Conservation (phyloP, 2,888 invertebrate genomes). For the Phalera bucephala region DNA sequence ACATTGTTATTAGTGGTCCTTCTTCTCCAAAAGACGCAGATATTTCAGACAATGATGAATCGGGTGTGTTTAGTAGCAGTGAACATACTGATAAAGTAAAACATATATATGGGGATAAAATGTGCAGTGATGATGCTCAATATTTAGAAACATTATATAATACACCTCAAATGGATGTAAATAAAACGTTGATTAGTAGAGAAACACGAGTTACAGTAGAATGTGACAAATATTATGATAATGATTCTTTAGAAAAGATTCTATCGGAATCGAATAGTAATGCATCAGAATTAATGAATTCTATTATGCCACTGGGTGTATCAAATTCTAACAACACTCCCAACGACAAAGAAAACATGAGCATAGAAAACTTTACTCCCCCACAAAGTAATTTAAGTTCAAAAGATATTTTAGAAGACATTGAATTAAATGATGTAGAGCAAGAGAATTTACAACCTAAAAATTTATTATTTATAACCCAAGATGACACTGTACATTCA, state of each 20-base stretch:
- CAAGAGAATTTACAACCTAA: constrained; percentile 13
- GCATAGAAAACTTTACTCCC: constrained; percentile 19
- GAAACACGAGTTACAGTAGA: constrained; percentile 22
- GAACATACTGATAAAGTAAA: constrained; percentile 53
- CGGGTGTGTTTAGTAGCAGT: constrained; percentile 31
- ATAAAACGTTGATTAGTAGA: constrained; percentile 49
- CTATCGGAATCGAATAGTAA: constrained; percentile 44
- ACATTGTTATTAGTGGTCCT: constrained; percentile 52
- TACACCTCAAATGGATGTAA: constrained; percentile 67
- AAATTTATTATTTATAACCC: constrained; percentile 22
- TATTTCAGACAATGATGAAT: constrained; percentile 32
- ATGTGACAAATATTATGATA: constrained; percentile 37
- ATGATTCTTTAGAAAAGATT: constrained; percentile 47
- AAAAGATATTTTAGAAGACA: constrained; percentile 24
- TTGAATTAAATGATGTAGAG: constrained; percentile 23
- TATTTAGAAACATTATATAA: constrained; percentile 62
- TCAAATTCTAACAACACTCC: constrained; percentile 22
- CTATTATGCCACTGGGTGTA: constrained; percentile 21
- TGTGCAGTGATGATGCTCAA: constrained; percentile 55
- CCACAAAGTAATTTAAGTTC: constrained; percentile 22
- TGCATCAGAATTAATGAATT: constrained; percentile 25
- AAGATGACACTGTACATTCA: constrained; percentile 43
- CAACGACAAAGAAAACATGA: constrained; percentile 45
- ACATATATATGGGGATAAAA: constrained; percentile 58
- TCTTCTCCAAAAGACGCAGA: constrained; percentile 44